Evolutionary conservation across 2,888 invertebrate genomes (phyloP), one percentile per base, ranked within the genome.

Genomic region (Oscheius sp.): DNA sequence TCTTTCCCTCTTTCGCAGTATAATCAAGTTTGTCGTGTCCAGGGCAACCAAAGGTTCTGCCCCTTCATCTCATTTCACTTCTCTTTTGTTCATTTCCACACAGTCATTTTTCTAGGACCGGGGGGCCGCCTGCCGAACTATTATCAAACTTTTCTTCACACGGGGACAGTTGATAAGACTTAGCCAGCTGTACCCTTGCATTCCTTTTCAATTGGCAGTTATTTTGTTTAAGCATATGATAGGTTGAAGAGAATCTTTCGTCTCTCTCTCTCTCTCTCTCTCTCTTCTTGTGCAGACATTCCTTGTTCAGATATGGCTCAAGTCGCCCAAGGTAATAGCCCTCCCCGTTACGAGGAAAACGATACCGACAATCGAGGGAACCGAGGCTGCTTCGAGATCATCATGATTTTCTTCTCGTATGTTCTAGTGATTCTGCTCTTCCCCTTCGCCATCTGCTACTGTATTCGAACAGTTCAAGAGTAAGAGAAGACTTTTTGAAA

Each of bases 341-440:
- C 33, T n/a, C 68, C 37, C 21, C 10, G 55, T n/a, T 35, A 37
- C n/a, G 55, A 55, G 11, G 55, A 55, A 55, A 21, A 33, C 68
- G 53, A 53, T 35, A 21, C 21, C 21, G 37, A 68, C 2, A 35
- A 21, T 9, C 37, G 70, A 11, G n/a, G 55, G 11, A 42, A 50
- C 3, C 55, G 65, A 11, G 58, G 68, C 29, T 77, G 76, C 47
- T 62, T 72, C 11, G 80, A 77, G 70, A n/a, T 73, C 3, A 53
- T 80, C 5, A 76, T 72, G 51, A 77, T 74, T 10, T 37, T 76
- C 7, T 11, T 76, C 11, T 79, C 80, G 9, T 75, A 74, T 11
- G 1, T 87, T 35, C 75, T 88, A 32, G 82, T 88, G 47, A 47
- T 86, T 62, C 70, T 86, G 51, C 88, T 87, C 7, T 80, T 88